Conservation (phyloP, 2,888 invertebrate species). For the Trissonchulus latispiculum region DNA sequence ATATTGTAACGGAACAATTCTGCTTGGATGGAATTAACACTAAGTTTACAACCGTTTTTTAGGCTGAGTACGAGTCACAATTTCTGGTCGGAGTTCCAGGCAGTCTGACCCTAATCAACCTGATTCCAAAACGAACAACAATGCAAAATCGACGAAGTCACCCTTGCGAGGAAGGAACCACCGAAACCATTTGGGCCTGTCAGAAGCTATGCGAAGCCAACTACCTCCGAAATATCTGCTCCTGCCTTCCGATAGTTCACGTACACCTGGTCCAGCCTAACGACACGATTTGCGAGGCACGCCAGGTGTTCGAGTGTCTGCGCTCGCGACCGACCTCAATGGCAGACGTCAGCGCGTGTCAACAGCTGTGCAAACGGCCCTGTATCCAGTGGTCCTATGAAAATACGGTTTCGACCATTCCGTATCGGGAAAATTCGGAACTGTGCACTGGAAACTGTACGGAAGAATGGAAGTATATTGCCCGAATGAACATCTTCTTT, state of each 20-base stretch:
- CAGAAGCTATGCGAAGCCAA: not conserved
- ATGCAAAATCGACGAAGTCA: not conserved
- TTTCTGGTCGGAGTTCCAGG: not conserved
- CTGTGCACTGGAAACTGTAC: not conserved
- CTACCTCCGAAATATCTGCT: not conserved
- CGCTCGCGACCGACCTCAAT: not conserved
- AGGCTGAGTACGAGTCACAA: not conserved
- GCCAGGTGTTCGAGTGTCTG: not conserved
- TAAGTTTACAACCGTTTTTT: too few relatives aligned
- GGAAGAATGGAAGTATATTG: not conserved
- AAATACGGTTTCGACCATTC: not conserved
- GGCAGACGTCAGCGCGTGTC: not conserved
- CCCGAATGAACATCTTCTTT: not conserved
- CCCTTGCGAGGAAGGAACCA: not conserved
- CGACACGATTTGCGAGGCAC: not conserved
- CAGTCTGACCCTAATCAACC: not conserved
- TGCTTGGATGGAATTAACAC: too few relatives aligned
- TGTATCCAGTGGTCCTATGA: not conserved
- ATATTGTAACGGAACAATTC: too few relatives aligned
- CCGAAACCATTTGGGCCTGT: not conserved
- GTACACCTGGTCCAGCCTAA: not conserved
- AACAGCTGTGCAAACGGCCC: not conserved
- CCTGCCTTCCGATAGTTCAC: not conserved
- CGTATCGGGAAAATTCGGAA: not conserved
- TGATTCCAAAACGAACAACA: not conserved